Conservation (phyloP, 2,113 vertebrate species). For the Caloenas nicobarica region DNA sequence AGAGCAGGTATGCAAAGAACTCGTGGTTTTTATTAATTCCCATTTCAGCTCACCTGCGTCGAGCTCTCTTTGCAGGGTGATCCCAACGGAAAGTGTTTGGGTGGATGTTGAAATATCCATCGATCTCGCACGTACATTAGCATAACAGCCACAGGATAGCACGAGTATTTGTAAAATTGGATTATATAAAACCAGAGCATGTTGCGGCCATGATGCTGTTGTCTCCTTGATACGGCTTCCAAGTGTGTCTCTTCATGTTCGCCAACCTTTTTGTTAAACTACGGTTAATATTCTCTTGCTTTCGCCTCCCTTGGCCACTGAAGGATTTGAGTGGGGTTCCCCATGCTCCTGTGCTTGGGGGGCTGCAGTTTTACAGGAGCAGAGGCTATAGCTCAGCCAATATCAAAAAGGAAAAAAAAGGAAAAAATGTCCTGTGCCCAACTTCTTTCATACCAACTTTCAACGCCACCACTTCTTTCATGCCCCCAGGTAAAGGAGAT, state of each 20-base stretch:
- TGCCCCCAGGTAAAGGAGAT: neutral
- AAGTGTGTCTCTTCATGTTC: neutral
- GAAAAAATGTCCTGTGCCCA: neutral
- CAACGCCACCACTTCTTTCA: too few species aligned
- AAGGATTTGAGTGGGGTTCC: neutral
- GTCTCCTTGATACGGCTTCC: neutral
- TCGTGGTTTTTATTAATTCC: neutral
- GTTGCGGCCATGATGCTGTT: neutral
- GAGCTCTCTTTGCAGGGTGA: neutral
- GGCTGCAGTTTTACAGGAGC: neutral
- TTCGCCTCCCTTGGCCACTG: neutral
- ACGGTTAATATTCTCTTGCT: neutral
- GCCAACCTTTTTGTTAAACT: neutral
- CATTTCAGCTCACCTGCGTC: neutral
- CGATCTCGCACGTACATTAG: neutral
- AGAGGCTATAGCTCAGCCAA: neutral
- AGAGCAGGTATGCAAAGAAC: neutral
- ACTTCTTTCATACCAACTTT: too few species aligned
- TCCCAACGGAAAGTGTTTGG: neutral
- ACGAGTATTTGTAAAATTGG: neutral
- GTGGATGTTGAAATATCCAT: neutral
- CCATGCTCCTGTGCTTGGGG: neutral
- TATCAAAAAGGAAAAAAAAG: neutral
- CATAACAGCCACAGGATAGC: neutral
- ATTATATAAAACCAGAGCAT: neutral